Base-by-base conservation (phyloP, 2,888 invertebrate species). In the Heliconius cydno region DNA sequence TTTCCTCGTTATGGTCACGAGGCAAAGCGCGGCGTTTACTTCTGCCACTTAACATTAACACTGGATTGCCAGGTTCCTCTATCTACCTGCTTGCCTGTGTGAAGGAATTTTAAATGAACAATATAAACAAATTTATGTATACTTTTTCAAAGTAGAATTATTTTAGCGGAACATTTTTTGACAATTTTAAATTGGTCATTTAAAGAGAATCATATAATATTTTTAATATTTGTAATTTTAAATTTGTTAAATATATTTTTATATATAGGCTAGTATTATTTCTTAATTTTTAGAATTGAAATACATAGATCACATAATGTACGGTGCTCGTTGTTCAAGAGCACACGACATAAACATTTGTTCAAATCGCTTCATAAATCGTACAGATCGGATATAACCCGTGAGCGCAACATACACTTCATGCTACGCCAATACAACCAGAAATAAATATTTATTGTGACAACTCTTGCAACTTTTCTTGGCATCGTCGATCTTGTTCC, bases 371-470 rank as follows among this genome's bases (percentile, higher is more conserved):
- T 65, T 72, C 74, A 80, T 83, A 82, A 83, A 82, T 82, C 80
- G 80, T 52, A 12, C 60, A 28, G 67, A 83, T 77, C 81, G 80
- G 79, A 80, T 82, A 81, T 79, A 79, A 78, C 71, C 79, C 70
- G 80, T 82, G 80, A 78, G 60, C 60, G 60, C 52, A 52, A 22
- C 80, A 78, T 75, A 79, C 80, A 72, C 78, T 80, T 82, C 71
- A 76, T 82, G 75, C 77, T 80, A 81, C 76, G 81, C 81, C 82
- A 78, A 83, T 83, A 80, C 73, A 79, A 83, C 76, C 66, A 80
- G 70, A 81, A 79, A 82, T 83, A 81, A 83, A 82, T 80, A 81
- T 80, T 65, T 77, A 76, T 76, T 80, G 78, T 83, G 80, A 83
- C 83, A 82, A 82, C 79, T 80, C 80, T 79, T 80, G 72, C 78